Evolutionary conservation across 2,797 vertebrate genomes (phyloP), one percentile per base, ranked within the genome.

Genomic region (Sebastiscus albofasciatus): DNA sequence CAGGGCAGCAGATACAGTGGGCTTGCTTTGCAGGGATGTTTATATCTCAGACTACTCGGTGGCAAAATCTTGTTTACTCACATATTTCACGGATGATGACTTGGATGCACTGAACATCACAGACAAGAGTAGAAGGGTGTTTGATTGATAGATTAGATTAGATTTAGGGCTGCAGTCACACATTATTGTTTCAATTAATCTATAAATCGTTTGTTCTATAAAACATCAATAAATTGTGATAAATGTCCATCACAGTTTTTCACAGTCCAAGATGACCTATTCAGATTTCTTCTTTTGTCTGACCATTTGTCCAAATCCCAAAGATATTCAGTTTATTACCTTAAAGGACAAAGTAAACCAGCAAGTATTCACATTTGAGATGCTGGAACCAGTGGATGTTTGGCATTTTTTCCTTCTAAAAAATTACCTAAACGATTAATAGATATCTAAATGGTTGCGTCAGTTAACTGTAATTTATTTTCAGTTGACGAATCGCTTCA

Each of bases 1-100:
- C 36, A 65, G 62, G 27, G 34, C 42, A 75, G 64, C 12, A n/a
- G 56, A 80, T 8, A 54, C 9, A 1, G n/a, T 20, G 11, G 8
- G 60, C 49, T 22, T 69, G 61, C 26, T 62, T 81, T 68, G 16
- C 54, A 74, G 14, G 42, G 62, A 74, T 82, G 56, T 80, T 77
- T 77, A 31, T 77, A 62, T 59, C 24, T 70, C 29, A 13, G 26
- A 49, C 6, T 59, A 9, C 29, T 64, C 8, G 1, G 55, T 54
- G 20, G 42, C 26, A 72, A 77, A 85, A 72, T 78, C 68, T 61
- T 72, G 33, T 55, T 58, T 56, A 49, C 46, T 36, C 42, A 72
- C 27, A 11, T 34, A 52, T 60, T 73, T 65, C 10, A 20, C 16
- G 0, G 26, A 64, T 70, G 12, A 64, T 26, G 27, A 49, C 5